A percentile compares a stretch with the other conserved stretches of the same genome.
Conservation (phyloP, 2,113 vertebrate species). For the Brachirus orientalis region DNA sequence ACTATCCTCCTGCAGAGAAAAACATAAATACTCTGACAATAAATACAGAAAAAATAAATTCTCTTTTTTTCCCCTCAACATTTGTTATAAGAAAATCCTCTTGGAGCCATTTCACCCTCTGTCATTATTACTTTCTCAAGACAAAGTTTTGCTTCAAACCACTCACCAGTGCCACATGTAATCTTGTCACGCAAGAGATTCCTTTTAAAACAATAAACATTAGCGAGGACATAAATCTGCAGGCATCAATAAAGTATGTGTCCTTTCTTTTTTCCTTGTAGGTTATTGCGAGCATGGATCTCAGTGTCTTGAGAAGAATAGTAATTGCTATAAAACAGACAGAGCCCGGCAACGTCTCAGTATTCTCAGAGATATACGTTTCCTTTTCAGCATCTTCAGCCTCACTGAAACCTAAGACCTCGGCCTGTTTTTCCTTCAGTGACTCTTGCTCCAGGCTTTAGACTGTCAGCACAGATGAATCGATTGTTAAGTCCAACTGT, state of each 20-base stretch:
- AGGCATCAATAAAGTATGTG: constrained; percentile 1
- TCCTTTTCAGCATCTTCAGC: background rate
- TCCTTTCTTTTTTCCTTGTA: background rate
- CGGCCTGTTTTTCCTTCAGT: background rate
- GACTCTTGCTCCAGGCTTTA: constrained; percentile 27
- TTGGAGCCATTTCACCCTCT: constrained; percentile 7
- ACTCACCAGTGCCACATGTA: constrained; percentile 10
- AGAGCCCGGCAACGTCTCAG: no score
- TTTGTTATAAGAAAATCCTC: constrained; percentile 44
- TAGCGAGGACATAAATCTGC: constrained; percentile 9
- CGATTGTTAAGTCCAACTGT: constrained; percentile 32
- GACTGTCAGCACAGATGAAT: constrained; percentile 52
- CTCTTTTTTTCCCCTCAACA: background rate
- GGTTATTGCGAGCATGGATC: background rate
- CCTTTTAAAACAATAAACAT: background rate
- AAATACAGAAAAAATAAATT: background rate
- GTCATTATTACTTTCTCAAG: constrained; percentile 27
- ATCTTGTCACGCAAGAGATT: background rate
- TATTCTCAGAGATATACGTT: background rate
- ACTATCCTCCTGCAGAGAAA: background rate
- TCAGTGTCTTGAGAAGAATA: constrained; percentile 2
- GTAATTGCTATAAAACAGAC: no score
- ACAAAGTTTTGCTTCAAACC: constrained; percentile 22
- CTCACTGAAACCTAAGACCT: constrained; percentile 27
- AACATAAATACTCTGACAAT: background rate